phyloP scores from a whole-genome alignment of 2,113 vertebrate genomes.

The Ornithorhynchus anatinus region DNA sequence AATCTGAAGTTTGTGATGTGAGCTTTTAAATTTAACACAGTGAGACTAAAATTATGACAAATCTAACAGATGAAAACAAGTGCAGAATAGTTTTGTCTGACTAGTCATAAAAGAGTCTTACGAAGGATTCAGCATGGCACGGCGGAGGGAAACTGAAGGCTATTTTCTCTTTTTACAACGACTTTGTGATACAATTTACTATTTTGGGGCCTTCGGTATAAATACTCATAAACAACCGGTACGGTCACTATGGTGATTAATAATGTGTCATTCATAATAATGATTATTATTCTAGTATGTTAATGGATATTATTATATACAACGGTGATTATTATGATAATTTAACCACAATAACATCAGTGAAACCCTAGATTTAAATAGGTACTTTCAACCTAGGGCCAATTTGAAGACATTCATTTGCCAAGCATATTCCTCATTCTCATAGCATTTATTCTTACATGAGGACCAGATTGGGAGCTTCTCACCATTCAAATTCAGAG shows the following conservation, averaged over 20 bases:
- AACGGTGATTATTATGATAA: no score
- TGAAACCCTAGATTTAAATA: background rate
- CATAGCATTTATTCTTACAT: background rate
- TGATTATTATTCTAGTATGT: no score
- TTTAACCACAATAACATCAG: no score
- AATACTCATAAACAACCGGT: background rate
- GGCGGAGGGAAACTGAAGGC: slow-evolving; percentile 29
- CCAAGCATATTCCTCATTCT: background rate
- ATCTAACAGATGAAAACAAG: slow-evolving; percentile 38
- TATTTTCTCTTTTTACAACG: slow-evolving; percentile 16
- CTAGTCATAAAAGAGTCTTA: slow-evolving; percentile 38
- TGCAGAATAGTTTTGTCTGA: slow-evolving; percentile 45
- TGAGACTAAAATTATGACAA: slow-evolving; percentile 47
- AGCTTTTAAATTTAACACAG: slow-evolving; percentile 54
- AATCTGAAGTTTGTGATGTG: slow-evolving; percentile 44
- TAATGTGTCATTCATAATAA: no score
- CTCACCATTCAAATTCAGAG: slow-evolving; percentile 26
- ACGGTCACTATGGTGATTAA: slow-evolving; percentile 6
- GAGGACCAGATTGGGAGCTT: background rate
- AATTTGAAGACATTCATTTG: background rate
- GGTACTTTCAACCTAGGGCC: background rate
- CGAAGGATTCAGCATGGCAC: slow-evolving; percentile 4
- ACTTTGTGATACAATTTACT: slow-evolving; percentile 19
- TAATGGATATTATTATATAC: no score
- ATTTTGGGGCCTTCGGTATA: background rate